These are phyloP conservation scores for Agrotis puta DNA, from an alignment of 2,888 invertebrate genomes.

Conservation along the genomic window DNA sequence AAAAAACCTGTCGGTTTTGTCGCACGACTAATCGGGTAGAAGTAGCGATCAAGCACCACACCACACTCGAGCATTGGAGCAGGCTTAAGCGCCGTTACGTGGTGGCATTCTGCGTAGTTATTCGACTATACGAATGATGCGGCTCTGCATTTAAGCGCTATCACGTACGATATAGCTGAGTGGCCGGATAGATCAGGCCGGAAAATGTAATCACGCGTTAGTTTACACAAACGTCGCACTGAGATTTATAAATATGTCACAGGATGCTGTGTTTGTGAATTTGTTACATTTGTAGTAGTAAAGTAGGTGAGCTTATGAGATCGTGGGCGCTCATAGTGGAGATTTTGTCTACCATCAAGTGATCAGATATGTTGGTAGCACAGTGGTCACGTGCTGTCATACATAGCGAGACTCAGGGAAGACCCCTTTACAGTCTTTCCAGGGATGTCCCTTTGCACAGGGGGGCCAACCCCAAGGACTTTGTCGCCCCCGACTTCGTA, in stretches of 20 bases:
- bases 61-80: slow-evolving; percentile 13
- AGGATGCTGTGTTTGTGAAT: no score
- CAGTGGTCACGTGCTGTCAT: no score
- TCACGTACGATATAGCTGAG: slow-evolving; percentile 29
- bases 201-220: slow-evolving; percentile 7
- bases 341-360: no score
- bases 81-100: slow-evolving; percentile 7
- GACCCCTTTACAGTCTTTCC: no score
- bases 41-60: slow-evolving; percentile 23
- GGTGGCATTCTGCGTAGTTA: slow-evolving; percentile 17
- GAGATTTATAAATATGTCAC: neutral
- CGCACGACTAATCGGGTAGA: slow-evolving; percentile 23
- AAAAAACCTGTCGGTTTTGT: slow-evolving; percentile 15
- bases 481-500: no score
- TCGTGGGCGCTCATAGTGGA: no score
- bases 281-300: no score
- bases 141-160: slow-evolving; percentile 33
- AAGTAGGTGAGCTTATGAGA: no score
- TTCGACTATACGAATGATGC: slow-evolving; percentile 25
- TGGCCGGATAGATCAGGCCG: slow-evolving; percentile 5
- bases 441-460: no score
- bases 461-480: no score
- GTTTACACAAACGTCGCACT: neutral
- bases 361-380: no score
- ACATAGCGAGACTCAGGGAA: no score